Conservation (phyloP, 1,140 invertebrate genomes). For the Heliconius himera region DNA sequence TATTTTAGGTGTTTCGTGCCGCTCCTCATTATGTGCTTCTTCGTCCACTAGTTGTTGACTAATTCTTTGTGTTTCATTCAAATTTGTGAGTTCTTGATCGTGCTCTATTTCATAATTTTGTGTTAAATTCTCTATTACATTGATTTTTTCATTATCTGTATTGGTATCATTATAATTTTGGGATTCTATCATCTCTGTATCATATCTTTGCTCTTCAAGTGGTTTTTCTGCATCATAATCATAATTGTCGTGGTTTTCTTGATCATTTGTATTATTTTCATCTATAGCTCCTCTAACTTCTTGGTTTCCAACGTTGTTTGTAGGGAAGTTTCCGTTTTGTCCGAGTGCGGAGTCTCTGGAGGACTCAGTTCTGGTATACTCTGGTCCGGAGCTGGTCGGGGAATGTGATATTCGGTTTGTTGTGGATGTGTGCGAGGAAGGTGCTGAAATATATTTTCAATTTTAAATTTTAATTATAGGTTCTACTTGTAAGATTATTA, state of each 20-base stretch:
- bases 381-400: conserved; percentile 61
- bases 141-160: background rate
- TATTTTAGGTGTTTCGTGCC: conserved; percentile 21
- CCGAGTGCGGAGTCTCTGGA: conserved; percentile 61
- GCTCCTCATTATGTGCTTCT: conserved; percentile 11
- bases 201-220: background rate
- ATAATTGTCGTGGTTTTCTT: conserved; percentile 14
- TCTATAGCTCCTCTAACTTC: conserved; percentile 15
- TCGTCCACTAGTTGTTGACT: background rate
- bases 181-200: background rate
- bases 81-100: background rate
- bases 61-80: background rate
- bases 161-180: background rate
- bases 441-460: conserved; percentile 60
- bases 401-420: conserved; percentile 60
- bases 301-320: conserved; percentile 41
- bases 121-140: background rate
- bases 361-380: conserved; percentile 72
- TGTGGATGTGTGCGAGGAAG: conserved; percentile 65
- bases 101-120: background rate
- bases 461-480: too few relatives aligned
- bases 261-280: conserved; percentile 11
- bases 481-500: too few relatives aligned
- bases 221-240: conserved; percentile 21
- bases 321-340: conserved; percentile 39